phyloP scores from a whole-genome alignment of 1,140 invertebrate species.

The Yoshiicerus persimilis region DNA sequence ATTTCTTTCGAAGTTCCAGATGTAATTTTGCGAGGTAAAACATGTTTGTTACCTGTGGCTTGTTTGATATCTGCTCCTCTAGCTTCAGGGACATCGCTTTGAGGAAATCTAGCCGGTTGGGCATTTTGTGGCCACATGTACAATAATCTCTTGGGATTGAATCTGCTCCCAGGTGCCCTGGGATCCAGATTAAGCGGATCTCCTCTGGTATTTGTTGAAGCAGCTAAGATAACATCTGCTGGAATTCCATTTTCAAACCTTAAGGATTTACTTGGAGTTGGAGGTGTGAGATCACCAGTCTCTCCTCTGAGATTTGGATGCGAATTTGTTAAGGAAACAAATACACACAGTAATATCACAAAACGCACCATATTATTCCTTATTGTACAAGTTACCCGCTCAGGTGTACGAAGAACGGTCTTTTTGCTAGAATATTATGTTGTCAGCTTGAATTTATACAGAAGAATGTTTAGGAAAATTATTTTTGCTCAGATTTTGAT shows the following conservation, averaged over 20 bases:
- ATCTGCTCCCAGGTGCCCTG: neutral
- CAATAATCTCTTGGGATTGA: neutral
- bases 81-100: neutral
- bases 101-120: neutral
- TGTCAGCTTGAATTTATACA: neutral
- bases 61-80: neutral
- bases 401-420: neutral
- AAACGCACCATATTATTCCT: neutral
- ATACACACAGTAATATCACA: neutral
- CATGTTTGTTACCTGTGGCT: neutral
- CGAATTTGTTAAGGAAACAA: neutral
- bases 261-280: neutral
- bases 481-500: constrained; percentile 9
- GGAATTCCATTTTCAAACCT: neutral
- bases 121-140: neutral
- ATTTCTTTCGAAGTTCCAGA: too few relatives aligned
- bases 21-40: too few relatives aligned
- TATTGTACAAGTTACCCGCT: neutral
- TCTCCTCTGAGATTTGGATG: neutral
- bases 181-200: neutral
- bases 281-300: neutral
- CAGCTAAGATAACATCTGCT: neutral
- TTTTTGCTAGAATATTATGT: neutral
- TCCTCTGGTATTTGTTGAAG: neutral
- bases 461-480: neutral